Evolutionary conservation across 1,140 invertebrate species (phyloP), one percentile per base, ranked within the genome.

Genomic region (Conopomorpha cramerella): DNA sequence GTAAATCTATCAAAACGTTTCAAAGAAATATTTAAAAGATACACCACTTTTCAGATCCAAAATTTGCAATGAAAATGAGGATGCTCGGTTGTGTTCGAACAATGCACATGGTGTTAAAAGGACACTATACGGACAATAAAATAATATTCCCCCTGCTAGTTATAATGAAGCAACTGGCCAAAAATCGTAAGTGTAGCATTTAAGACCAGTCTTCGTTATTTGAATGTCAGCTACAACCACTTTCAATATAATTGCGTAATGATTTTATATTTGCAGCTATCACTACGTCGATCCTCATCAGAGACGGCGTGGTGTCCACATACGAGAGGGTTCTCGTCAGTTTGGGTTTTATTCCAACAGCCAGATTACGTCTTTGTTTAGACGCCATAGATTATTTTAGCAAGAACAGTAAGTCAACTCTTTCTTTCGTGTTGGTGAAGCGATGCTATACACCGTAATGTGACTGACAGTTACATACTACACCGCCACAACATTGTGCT

Each of bases 311-410:
- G 25, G 76, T 83, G 25, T 51, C 65, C 11, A 84, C 84, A 2
- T 78, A 87, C 46, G 82, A 87, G 52, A 81, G 84, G 47, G 80
- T 84, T 11, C 73, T 89, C 39, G 74, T 81, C 1, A 78, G 76
- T 29, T 64, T 86, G 18, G 83, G 85, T 26, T 84, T 81, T 49
- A 81, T 81, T 16, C 84, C 86, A 16, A 83, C 82, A 16, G 71
- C 83, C 27, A 82, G 84, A 55, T 64, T 87, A 8, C 80, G 80
- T 41, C 72, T 84, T 6, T 77, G 84, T 37, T 61, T 87, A 23
- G 85, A 87, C 47, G 81, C 83, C 34, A 79, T 86, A 26, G 83
- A 84, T 53, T 79, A 85, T 56, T 83, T 87, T 34, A 86, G 84
- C 38, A 81, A 79, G 62, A 84, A 79, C 59, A 84, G 85, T 74